Evolutionary conservation across 2,888 invertebrate species (phyloP).

Genomic region (Vanessa cardui): DNA sequence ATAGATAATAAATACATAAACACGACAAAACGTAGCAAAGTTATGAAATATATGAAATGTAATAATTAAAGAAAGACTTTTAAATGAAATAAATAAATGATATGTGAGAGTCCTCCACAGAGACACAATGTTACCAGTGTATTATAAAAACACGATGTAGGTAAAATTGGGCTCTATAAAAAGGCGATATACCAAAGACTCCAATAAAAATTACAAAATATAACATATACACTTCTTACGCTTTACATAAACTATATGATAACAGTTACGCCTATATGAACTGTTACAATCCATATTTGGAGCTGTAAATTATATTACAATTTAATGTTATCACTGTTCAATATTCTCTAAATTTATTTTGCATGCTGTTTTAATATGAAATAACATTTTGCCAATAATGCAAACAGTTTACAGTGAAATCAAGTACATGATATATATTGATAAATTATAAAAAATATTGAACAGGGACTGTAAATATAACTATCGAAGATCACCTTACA

Average conservation of each 20-base stretch:
- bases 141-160: not conserved
- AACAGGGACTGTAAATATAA: conserved; percentile 29
- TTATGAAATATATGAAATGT: conserved; percentile 68
- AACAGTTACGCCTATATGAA: conserved; percentile 79
- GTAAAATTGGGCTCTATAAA: conserved; percentile 40
- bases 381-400: not conserved
- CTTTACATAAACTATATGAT: conserved; percentile 79
- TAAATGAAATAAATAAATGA: conserved; percentile 66
- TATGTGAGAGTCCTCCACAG: conserved; percentile 46
- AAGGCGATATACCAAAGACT: conserved; percentile 34
- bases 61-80: conserved; percentile 66
- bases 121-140: conserved; percentile 36
- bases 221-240: conserved; percentile 79
- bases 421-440: not conserved
- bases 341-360: conserved; percentile 20
- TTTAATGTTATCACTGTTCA: conserved; percentile 46
- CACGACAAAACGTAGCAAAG: conserved; percentile 76
- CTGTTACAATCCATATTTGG: conserved; percentile 66
- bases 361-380: not conserved
- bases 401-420: not conserved
- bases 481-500: conserved; percentile 51
- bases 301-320: conserved; percentile 74
- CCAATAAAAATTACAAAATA: conserved; percentile 70
- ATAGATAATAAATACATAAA: conserved; percentile 60
- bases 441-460: conserved; percentile 24